Evolutionary conservation across 1,140 invertebrate species (phyloP), one percentile per base, ranked within the genome.

Genomic region (Macrobrachium rosenbergii): DNA sequence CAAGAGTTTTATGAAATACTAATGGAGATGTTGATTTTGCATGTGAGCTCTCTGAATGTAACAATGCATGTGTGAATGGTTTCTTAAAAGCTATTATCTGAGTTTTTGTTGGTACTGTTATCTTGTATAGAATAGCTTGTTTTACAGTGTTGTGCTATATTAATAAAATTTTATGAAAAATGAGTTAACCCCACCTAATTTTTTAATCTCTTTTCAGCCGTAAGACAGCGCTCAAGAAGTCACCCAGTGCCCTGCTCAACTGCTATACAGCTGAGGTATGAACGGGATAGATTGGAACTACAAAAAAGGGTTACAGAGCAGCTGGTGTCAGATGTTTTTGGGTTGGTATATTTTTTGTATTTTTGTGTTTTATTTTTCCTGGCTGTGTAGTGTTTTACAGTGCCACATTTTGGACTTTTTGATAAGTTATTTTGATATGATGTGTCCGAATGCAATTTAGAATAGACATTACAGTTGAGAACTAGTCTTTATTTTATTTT

Each of bases 281-380:
- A 87, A 75, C 78, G 85, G 52, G 85, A 87, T 52, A 81, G 78
- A 60, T 81, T 76, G 69, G 78, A 87, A 69, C 85, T 87, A 28
- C 85, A 87, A 75, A 87, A 87, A 87, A 80, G 69, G 69, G 67
- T 87, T 79, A 87, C 85, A 67, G 77, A 87, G 78, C 85, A 82
- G 78, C 85, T 87, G 77, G 85, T 87, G 69, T 81, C 85, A 75
- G 85, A 87, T 82, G 85, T 87, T 37, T 81, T 87, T 87, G 85
- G 85, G 85, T 87, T 81, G 62, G 85, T 87, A 87, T 75, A 60
- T 19, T 72, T 73, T 73, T 80, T 52, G 45, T 43, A 19, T 37
- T 80, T 80, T 79, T 86, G 75, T 75, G 6, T 76, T 16, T 84
- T 75, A 60, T 72, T 83, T 76, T 83, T 83, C 3, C 28, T 37